Evolutionary conservation across 2,797 vertebrate genomes (phyloP).

Genomic region (Esox lucius): DNA sequence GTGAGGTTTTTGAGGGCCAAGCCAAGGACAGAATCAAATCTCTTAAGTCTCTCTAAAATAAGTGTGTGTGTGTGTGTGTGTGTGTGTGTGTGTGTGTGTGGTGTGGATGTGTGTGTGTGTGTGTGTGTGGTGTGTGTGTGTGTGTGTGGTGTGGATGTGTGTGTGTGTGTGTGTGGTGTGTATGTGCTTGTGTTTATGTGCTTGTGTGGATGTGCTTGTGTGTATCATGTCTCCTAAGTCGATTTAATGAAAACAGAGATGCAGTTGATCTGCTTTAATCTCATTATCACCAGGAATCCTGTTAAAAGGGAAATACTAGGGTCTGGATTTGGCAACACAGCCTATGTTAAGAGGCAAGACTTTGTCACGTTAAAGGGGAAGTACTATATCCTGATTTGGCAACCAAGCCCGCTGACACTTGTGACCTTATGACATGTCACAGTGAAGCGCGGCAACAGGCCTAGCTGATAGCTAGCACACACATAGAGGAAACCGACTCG

Average conservation of each 20-base stretch:
- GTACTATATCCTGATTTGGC: conserved; percentile 32
- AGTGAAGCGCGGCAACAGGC: neutral
- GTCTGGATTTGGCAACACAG: neutral
- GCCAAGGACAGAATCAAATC: too few relatives aligned
- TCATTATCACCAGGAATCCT: conserved; percentile 29
- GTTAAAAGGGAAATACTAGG: conserved; percentile 28
- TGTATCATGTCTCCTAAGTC: conserved; percentile 3
- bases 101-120: conserved; percentile 15
- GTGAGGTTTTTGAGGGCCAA: too few relatives aligned
- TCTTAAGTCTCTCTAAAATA: too few relatives aligned
- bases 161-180: conserved; percentile 5
- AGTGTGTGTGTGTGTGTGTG: neutral
- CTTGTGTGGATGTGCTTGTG: neutral
- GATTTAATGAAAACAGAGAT: conserved; percentile 9
- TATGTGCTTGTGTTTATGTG: neutral
- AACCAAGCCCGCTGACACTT: conserved; percentile 21
- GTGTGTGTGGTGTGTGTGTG: conserved; percentile 4
- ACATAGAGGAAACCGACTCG: neutral
- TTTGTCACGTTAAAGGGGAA: neutral
- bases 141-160: too few relatives aligned
- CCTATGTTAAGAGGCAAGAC: neutral
- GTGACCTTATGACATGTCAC: neutral
- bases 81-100: conserved; percentile 15
- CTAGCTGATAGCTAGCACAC: conserved; percentile 18
- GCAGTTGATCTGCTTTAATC: conserved; percentile 36